Evolutionary conservation across 2,113 vertebrate genomes (phyloP).

Genomic region (Aphelocoma coerulescens): DNA sequence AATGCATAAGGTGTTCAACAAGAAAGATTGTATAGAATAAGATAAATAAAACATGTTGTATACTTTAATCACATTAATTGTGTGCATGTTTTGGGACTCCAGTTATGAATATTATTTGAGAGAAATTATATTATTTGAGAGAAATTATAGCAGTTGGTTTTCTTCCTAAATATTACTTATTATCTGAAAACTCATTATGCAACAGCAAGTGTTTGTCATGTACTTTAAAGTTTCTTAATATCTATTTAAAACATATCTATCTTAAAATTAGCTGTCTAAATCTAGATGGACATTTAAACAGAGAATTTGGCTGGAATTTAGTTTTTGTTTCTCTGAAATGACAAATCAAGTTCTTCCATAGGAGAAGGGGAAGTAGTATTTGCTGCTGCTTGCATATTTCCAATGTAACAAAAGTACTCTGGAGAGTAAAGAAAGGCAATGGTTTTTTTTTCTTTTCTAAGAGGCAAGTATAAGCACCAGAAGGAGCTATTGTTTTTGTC

Average conservation of each 20-base stretch:
- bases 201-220: neutral
- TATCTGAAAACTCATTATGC: neutral
- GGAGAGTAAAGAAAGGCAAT: neutral
- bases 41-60: neutral
- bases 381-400: neutral
- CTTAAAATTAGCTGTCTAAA: neutral
- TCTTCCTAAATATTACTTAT: neutral
- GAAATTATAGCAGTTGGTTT: neutral
- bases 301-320: neutral
- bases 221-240: neutral
- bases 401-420: neutral
- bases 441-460: neutral
- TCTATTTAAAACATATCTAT: neutral
- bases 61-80: neutral
- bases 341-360: neutral
- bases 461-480: neutral
- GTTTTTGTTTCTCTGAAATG: neutral
- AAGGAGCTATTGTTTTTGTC: conserved; percentile 47
- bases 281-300: neutral
- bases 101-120: neutral
- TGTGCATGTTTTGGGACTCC: neutral
- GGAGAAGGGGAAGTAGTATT: neutral
- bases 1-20: neutral
- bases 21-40: neutral
- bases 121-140: neutral